Conservation (phyloP, 2,888 invertebrate species). For the Pelosia muscerda region DNA sequence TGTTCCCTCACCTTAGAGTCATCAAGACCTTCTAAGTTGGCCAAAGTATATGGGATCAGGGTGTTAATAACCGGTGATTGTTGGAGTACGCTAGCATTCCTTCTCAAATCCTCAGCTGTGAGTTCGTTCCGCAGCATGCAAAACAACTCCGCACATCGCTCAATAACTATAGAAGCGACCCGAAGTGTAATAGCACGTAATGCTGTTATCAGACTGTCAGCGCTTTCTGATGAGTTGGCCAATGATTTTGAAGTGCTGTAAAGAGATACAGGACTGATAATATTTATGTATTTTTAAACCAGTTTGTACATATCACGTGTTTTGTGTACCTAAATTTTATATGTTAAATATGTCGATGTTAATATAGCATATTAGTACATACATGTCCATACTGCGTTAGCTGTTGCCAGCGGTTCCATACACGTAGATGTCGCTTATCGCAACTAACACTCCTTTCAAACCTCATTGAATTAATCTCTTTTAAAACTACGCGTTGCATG, state of each 20-base stretch:
- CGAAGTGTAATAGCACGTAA: slow-evolving; percentile 87
- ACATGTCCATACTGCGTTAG: too few relatives aligned
- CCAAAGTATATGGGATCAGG: slow-evolving; percentile 93
- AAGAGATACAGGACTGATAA: background rate
- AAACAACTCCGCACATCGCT: slow-evolving; percentile 92
- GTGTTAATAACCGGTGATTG: slow-evolving; percentile 89
- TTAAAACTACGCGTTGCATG: too few relatives aligned
- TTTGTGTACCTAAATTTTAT: too few relatives aligned
- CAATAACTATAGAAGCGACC: slow-evolving; percentile 92
- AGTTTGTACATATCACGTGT: background rate
- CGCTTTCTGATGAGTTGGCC: slow-evolving; percentile 61
- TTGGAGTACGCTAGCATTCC: slow-evolving; percentile 71
- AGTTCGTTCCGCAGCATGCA: slow-evolving; percentile 91
- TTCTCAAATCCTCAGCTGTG: slow-evolving; percentile 78
- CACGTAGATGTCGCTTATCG: too few relatives aligned
- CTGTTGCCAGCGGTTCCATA: too few relatives aligned
- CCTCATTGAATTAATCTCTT: too few relatives aligned
- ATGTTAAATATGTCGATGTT: too few relatives aligned
- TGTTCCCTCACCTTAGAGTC: slow-evolving; percentile 90
- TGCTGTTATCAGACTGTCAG: slow-evolving; percentile 63
- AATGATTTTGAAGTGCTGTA: slow-evolving; percentile 52
- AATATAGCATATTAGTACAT: too few relatives aligned
- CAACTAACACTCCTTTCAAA: too few relatives aligned
- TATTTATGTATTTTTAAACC: too few relatives aligned
- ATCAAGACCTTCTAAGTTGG: slow-evolving; percentile 93